These are phyloP conservation scores for Connochaetes taurinus DNA, from an alignment of 2,113 vertebrate genomes.

Conservation along the genomic window DNA sequence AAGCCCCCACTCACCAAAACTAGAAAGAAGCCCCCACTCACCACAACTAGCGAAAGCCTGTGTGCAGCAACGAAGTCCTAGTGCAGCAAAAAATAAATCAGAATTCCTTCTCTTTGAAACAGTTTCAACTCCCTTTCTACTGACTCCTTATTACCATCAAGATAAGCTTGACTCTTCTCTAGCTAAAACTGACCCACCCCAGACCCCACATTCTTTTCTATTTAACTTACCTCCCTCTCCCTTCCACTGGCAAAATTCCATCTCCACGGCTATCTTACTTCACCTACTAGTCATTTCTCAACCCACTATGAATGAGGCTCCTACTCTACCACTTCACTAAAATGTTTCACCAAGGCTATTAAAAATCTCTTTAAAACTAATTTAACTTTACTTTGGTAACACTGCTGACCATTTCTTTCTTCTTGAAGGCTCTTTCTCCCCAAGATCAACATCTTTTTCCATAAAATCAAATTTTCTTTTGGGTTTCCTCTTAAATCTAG, in stretches of 20 bases:
- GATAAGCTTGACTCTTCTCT: neutral
- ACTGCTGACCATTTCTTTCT: neutral
- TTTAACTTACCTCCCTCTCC: neutral
- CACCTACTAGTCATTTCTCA: neutral
- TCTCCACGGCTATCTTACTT: neutral
- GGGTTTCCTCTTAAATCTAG: neutral
- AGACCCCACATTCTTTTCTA: neutral
- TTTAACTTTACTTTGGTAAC: neutral
- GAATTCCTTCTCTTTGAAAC: neutral
- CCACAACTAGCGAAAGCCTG: neutral
- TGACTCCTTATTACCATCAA: neutral
- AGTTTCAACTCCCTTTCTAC: neutral
- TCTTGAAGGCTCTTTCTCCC: neutral
- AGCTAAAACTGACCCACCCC: neutral
- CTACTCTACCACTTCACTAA: neutral
- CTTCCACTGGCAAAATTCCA: neutral
- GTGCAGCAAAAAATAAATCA: neutral
- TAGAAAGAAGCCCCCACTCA: too few relatives aligned
- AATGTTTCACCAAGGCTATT: neutral
- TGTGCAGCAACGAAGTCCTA: neutral
- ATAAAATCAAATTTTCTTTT: neutral
- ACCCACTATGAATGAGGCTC: neutral
- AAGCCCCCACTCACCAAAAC: neutral
- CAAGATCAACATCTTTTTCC: neutral
- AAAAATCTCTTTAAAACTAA: neutral